Evolutionary conservation across 64 coral and sea anemone species (phyloP).

Genomic region (Montipora cactus): DNA sequence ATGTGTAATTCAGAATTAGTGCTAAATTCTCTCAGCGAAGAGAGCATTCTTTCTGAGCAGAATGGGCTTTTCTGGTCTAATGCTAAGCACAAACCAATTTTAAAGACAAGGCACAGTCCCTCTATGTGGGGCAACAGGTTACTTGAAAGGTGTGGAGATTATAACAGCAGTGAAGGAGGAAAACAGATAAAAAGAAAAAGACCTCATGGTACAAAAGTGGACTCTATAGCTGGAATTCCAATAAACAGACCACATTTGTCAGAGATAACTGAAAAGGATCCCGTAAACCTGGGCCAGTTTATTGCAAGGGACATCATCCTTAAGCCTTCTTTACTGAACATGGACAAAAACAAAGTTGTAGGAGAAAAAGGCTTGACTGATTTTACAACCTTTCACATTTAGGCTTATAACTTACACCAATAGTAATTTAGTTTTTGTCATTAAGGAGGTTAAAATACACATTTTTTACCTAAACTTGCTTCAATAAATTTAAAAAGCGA

Average conservation of each 20-base stretch:
- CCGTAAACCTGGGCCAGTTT: slow-evolving; percentile 48
- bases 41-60: slow-evolving; percentile 7
- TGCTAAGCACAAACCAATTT: slow-evolving; percentile 50
- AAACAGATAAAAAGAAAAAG: slow-evolving; percentile 37
- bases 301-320: slow-evolving; percentile 57
- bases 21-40: slow-evolving; percentile 6
- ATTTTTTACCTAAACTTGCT: no score
- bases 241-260: slow-evolving; percentile 8
- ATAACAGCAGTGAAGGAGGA: background rate
- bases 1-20: slow-evolving; percentile 5
- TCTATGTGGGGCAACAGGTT: background rate
- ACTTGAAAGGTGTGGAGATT: background rate
- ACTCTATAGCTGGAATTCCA: slow-evolving; percentile 52
- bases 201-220: slow-evolving; percentile 38
- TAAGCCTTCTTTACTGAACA: background rate
- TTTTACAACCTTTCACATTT: background rate
- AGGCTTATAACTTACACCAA: no score
- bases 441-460: no score
- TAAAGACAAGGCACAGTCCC: background rate
- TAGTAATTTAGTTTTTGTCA: no score
- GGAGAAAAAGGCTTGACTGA: background rate
- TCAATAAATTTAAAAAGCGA: no score
- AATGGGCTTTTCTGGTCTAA: slow-evolving; percentile 51
- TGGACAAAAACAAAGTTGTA: background rate
- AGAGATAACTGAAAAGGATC: slow-evolving; percentile 33